Evolutionary conservation across 92 coral and sea anemone species (phyloP), one percentile per base, ranked within the genome.

Genomic region (Epizoanthus illoricatus): DNA sequence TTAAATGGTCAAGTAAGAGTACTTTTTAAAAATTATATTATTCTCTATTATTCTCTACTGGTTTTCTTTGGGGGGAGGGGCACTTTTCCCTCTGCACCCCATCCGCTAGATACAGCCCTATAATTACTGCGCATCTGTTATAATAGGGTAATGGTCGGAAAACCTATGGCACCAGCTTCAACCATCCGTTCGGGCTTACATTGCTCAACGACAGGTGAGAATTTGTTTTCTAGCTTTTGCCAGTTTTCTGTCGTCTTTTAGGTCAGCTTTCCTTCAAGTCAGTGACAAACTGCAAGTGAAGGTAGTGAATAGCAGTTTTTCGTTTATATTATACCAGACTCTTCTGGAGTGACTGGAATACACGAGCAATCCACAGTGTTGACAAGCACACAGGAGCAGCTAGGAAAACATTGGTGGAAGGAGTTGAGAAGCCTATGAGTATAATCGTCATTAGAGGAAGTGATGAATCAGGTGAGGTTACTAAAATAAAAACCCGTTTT

Each of bases 311-410:
- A 7, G 36, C 36, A 28, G 36, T 28, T 43, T 43, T 7, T 11
- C 55, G 0, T 4, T 5, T 49, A 7, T 49, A 9, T 49, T 11
- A 11, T 65, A 13, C 19, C 69, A 94, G 98, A 63, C 82, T 94
- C 70, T 94, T 88, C 69, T 94, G 98, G 98, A 92, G 87, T 81
- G 98, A 94, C 90, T 94, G 98, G 98, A 86, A 85, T 21, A 85
- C 89, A 4, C 61, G 80, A 5, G 90, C 90, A 23, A 84, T 94
- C 47, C 91, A 86, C 71, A 87, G 91, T 33, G 84, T 90, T 16
- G 87, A 94, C 74, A 94, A 94, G 80, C 71, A 56, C 41, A 88
- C 94, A 17, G 88, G 91, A 19, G 62, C 70, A 65, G 89, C 87
- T 55, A 41, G 80, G 9, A 79, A 71, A 24, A 81, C 81, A 47